Evolutionary conservation across 2,888 invertebrate genomes (phyloP).

Genomic region (Acronicta alni): DNA sequence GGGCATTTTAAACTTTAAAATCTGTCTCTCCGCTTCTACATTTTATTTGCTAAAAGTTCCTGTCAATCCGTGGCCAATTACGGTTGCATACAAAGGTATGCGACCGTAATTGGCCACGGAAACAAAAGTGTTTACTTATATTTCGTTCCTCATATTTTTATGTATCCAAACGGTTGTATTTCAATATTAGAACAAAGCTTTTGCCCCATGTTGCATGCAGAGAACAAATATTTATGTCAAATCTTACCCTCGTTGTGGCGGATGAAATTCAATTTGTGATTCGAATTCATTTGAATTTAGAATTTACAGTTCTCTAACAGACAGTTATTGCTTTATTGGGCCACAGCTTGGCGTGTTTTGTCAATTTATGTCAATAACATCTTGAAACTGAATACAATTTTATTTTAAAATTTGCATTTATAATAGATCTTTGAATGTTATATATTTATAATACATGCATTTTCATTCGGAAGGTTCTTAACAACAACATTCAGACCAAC

Average conservation of each 20-base stretch:
- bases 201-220: slow-evolving; percentile 1
- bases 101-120: no score
- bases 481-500: no score
- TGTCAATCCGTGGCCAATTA: not conserved
- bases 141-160: not conserved
- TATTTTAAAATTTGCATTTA: not conserved
- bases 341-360: not conserved
- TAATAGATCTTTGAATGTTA: not conserved
- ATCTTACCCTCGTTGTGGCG: slow-evolving; percentile 1
- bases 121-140: not conserved
- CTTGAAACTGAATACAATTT: not conserved
- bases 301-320: slow-evolving; percentile 6
- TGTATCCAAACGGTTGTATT: slow-evolving; percentile 12
- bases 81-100: no score
- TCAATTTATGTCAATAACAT: not conserved
- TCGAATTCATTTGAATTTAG: slow-evolving; percentile 12
- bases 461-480: no score
- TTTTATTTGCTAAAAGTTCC: not conserved
- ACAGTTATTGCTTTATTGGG: slow-evolving; percentile 9
- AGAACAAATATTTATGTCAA: slow-evolving; percentile 17
- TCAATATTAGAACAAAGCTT: slow-evolving; percentile 14
- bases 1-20: not conserved
- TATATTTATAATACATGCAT: no score
- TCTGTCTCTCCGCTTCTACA: not conserved
- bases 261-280: slow-evolving; percentile 19